Conservation (phyloP, 2,797 vertebrate genomes). For the Choloepus didactylus region DNA sequence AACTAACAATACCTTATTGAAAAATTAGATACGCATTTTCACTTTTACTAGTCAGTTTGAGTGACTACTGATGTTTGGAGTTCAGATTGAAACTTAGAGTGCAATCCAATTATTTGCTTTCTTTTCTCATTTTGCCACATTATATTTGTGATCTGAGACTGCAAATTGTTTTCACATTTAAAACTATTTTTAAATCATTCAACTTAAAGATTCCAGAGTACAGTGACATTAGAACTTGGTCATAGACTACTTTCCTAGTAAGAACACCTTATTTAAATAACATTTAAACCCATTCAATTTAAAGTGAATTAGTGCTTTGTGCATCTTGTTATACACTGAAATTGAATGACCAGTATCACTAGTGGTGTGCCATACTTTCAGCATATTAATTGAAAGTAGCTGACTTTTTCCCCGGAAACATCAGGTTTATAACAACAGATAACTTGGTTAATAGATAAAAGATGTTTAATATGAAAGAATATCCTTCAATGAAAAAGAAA, state of each 20-base stretch:
- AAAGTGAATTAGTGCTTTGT: neutral
- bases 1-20: neutral
- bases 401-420: neutral
- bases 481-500: conserved; percentile 38
- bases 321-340: conserved; percentile 44
- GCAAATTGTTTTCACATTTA: conserved; percentile 61
- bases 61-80: conserved; percentile 26
- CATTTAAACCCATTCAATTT: conserved; percentile 4
- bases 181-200: conserved; percentile 57
- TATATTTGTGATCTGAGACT: conserved; percentile 33
- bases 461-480: conserved; percentile 33
- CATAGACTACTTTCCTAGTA: conserved; percentile 8
- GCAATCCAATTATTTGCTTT: conserved; percentile 66
- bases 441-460: conserved; percentile 21
- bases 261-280: conserved; percentile 50
- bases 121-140: conserved; percentile 48
- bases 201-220: neutral
- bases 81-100: conserved; percentile 44
- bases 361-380: neutral
- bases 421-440: neutral
- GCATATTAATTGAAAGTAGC: conserved; percentile 39
- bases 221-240: conserved; percentile 47
- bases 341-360: conserved; percentile 41
- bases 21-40: neutral
- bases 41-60: neutral